Evolutionary conservation across 2,113 vertebrate species (phyloP), one percentile per base, ranked within the genome.

Genomic region (Gymnarchus niloticus): DNA sequence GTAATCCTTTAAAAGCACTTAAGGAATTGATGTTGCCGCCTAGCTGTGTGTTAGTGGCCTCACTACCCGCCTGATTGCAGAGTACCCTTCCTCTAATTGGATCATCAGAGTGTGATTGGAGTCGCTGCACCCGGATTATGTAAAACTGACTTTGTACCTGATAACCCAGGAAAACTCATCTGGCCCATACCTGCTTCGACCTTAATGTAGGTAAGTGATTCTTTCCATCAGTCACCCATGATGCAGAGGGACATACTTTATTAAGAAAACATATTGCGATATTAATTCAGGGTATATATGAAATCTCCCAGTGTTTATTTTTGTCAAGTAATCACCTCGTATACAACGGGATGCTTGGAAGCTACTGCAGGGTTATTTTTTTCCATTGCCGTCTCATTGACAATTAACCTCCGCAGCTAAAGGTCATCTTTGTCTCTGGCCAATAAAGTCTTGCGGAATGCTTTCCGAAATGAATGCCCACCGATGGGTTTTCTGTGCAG

Each of bases 1-100:
- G 94, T 99, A 99, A 99, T 99, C 97, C 97, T 96, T 96, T 99
- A 99, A 98, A 99, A 98, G 98, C 98, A 99, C 98, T 99, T 99
- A 98, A 94, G 95, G 98, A 97, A 99, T 99, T 99, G 98, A 96
- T 96, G 95, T 96, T 96, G 94, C 94, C 95, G 95, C 94, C 96
- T 92, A 94, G 92, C 95, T 95, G 95, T 96, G 95, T 95, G 96
- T 96, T 95, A 96, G 96, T 95, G 93, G 95, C 96, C 96, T 95
- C 93, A 93, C 94, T 94, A 92, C 94, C 94, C 91, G 93, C 94
- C 92, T 96, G 96, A 96, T 96, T 96, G 96, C 95, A 94, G 91
- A 95, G 94, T 93, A 92, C 94, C 91, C 93, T 93, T 89, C 93
- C 94, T 94, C 96, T 98, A 99, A 99, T 98, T 98, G 98, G 98